Percentiles rank a stretch among this genome's conserved stretches.
These are phyloP conservation scores for Ophion ventricosus DNA, from an alignment of 2,888 invertebrate genomes.

Conservation along the genomic window DNA sequence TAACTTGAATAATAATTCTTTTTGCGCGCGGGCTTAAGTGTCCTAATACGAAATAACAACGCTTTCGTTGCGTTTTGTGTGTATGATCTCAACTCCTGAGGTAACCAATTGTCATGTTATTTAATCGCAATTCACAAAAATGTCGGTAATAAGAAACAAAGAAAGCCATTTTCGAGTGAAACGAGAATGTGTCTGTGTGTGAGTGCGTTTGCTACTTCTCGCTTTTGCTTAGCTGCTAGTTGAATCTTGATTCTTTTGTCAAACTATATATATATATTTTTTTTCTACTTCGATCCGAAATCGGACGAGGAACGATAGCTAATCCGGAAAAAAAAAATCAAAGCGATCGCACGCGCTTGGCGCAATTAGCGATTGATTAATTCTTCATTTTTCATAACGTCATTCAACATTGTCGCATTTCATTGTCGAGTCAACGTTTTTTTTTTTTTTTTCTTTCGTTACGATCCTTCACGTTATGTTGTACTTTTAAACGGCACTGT, in stretches of 20 bases:
- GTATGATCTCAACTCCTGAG: conserved; percentile 83
- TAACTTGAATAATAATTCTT: conserved; percentile 54
- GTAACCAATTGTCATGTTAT: conserved; percentile 78
- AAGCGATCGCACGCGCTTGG: background rate
- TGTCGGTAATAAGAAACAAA: conserved; percentile 68
- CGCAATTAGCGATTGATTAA: conserved; percentile 10
- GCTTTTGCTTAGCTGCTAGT: conserved; percentile 73
- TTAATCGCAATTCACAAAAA: conserved; percentile 72
- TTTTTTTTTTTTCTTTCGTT: conserved; percentile 66
- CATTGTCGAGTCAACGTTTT: conserved; percentile 59
- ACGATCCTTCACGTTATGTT: conserved; percentile 50
- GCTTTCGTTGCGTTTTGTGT: conserved; percentile 74
- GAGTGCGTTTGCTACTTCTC: conserved; percentile 70
- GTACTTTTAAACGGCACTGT: conserved; percentile 29
- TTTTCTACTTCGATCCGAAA: conserved; percentile 64
- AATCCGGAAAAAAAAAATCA: conserved; percentile 80
- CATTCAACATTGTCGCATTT: conserved; percentile 6
- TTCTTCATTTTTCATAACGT: conserved; percentile 12
- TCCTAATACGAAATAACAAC: conserved; percentile 70
- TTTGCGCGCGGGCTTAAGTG: conserved; percentile 65
- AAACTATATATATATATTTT: conserved; percentile 64
- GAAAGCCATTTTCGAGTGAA: conserved; percentile 64
- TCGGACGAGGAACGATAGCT: conserved; percentile 70
- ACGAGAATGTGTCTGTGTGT: conserved; percentile 70
- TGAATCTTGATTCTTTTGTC: conserved; percentile 53